Conservation (phyloP, 2,888 invertebrate genomes). For the Chrysomela aeneicollis region DNA sequence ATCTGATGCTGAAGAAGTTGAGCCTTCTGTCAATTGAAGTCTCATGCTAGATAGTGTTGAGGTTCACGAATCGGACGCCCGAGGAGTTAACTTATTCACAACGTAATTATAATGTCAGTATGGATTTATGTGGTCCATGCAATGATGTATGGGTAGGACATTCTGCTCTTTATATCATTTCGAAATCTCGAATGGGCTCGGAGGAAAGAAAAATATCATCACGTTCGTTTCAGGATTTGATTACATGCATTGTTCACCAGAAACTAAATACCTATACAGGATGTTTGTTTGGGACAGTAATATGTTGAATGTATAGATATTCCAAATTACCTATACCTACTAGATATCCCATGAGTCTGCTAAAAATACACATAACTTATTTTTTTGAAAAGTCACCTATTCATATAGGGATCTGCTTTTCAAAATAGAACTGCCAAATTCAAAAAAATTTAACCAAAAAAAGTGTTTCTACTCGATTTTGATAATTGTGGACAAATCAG, state of each 20-base stretch:
- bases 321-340: too few species aligned
- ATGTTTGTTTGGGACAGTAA: too few species aligned
- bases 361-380: too few species aligned
- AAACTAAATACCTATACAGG: neutral
- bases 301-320: too few species aligned
- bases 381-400: too few species aligned
- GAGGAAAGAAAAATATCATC: neutral
- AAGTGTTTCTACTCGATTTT: too few species aligned
- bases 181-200: neutral
- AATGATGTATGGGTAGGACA: conserved; percentile 53
- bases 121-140: conserved; percentile 55
- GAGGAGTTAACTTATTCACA: conserved; percentile 48
- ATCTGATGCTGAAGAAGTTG: neutral
- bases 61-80: conserved; percentile 34
- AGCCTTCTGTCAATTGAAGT: conserved; percentile 1
- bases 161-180: conserved; percentile 43
- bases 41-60: neutral
- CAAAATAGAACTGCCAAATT: too few species aligned
- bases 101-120: conserved; percentile 56
- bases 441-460: too few species aligned
- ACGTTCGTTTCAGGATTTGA: neutral
- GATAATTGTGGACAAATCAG: too few species aligned
- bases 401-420: too few species aligned
- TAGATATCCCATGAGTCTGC: too few species aligned
- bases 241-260: neutral